These are phyloP conservation scores for Stenchaetothrips biformis DNA, from an alignment of 2,888 invertebrate genomes.

Conservation along the genomic window DNA sequence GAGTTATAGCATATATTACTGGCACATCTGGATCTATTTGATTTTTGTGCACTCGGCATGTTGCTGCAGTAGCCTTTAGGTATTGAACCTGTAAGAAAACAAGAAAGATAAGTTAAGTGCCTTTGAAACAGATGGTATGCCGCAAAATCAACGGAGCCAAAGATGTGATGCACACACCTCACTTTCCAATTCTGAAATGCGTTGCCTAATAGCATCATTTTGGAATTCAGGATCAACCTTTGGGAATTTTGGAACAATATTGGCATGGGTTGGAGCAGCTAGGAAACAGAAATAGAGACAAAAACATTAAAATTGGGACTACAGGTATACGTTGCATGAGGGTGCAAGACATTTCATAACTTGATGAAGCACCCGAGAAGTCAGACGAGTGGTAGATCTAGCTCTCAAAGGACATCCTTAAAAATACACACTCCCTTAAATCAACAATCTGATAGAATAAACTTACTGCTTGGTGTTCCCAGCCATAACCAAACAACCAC, in stretches of 20 bases:
- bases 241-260: not conserved
- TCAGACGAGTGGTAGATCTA: too few species aligned
- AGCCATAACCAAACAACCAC: conserved; percentile 13
- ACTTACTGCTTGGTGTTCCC: not conserved
- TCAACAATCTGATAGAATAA: not conserved
- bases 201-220: not conserved
- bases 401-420: too few species aligned
- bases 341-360: too few species aligned
- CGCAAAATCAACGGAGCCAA: not conserved
- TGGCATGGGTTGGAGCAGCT: not conserved
- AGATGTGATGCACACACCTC: not conserved
- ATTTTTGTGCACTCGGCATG: conserved; percentile 31
- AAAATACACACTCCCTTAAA: not conserved
- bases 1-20: conserved; percentile 85
- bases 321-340: too few species aligned
- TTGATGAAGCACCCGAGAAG: too few species aligned
- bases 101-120: not conserved
- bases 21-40: conserved; percentile 52
- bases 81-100: not conserved
- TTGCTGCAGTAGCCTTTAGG: not conserved
- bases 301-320: too few species aligned
- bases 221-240: conserved; percentile 6
- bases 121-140: not conserved
- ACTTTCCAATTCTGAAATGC: not conserved
- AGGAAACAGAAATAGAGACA: not conserved